Evolutionary conservation across 2,888 invertebrate genomes (phyloP), one percentile per base, ranked within the genome.

Genomic region (Eupithecia subumbrata): DNA sequence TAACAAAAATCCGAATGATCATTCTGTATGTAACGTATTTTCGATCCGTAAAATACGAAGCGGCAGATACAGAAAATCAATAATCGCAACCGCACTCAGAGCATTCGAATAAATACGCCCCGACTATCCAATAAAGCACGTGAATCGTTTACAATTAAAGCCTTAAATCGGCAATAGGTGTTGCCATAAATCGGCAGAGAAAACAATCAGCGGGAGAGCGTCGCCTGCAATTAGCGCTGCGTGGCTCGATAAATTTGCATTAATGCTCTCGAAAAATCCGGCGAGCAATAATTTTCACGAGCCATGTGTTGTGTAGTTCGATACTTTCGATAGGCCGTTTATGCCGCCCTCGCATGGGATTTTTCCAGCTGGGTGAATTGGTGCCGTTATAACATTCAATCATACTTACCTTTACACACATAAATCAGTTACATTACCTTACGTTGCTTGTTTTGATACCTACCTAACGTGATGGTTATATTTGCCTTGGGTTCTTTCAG

Each of bases 121-220:
- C 84, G 92, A 93, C 95, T 94, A 95, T 94, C 94, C 94, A 94
- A 95, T 95, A 95, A 95, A 95, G 92, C 94, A 95, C 92, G 90
- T 88, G 92, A 92, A 94, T 93, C 93, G 94, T 93, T 94, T 93
- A 94, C 94, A 94, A 95, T 95, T 95, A 94, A 94, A 92, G 92
- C 94, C 92, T 95, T 94, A 94, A 94, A 95, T 94, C 94, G 94
- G 94, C 94, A 93, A 94, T 94, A 94, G 95, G 95, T 94, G 95
- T 94, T 94, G 95, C 94, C 92, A 95, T 95, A 95, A 95, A 95
- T 95, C 88, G 92, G 89, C 89, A 86, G 91, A 91, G 94, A 92
- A 94, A 95, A 95, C 95, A 95, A 95, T 95, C 95, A 95, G 92
- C 94, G 93, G 83, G 90, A 88, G 86, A 92, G 91, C 93, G 93